Base-by-base conservation (phyloP, 2,888 invertebrate species). In the Dendrolimus houi region DNA sequence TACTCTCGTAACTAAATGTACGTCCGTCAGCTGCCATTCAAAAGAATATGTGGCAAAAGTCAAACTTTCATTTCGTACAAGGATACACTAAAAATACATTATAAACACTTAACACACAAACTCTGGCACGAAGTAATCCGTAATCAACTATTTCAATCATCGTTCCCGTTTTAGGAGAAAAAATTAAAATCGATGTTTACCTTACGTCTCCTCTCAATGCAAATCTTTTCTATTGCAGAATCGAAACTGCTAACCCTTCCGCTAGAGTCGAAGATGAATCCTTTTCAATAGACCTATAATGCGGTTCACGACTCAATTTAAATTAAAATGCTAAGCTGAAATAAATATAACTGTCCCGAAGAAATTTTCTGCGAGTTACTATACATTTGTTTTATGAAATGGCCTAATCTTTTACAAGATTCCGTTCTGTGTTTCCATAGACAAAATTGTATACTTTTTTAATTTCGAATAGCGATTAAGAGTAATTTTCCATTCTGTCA, bases 401-500 rank as follows among this genome's bases (percentile, higher is more conserved):
- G 91, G 91, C 91, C 91, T 91, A 91, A 88, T 91, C 91, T 91
- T 87, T 90, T 91, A 88, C 90, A 90, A 91, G 91, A 91, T 91
- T 90, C 88, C 87, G 87, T 90, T 90, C 90, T 88, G 87, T 87
- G 82, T 79, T 87, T 82, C 83, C 90, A 90, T 90, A 90, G 89
- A 90, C 89, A 89, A 87, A 68, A 69, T 72, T 66, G 63, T 73
- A 68, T 78, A 81, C 75, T 85, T 88, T 47, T 87, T 88, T 85
- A 81, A 83, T 85, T 86, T 85, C 69, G 75, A 81, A 70, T 74
- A 79, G 67, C 76, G 69, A 75, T 47, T 3, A 74, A 77, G 71
- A 75, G 74, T 79, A 75, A 71, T 79, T 79, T 83, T 77, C 73
- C 76, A 74, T 75, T 76, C 76, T 65, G 69, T 77, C 75, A 78